Percentiles rank a stretch among this genome's conserved stretches.
phyloP scores from a whole-genome alignment of 2,113 vertebrate genomes.

The Pungitius pungitius region DNA sequence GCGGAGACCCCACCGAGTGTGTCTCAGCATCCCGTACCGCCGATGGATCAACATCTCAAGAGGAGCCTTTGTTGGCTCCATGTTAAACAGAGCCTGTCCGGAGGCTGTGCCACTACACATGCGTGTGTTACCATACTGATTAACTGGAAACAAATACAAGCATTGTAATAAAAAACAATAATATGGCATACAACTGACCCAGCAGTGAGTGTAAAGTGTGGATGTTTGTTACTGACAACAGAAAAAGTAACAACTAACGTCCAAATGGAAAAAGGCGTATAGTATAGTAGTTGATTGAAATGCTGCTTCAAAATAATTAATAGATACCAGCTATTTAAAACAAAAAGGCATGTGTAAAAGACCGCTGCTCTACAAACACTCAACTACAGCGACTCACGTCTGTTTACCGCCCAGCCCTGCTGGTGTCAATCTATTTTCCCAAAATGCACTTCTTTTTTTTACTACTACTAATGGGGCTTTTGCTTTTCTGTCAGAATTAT shows the following conservation, averaged over 20 bases:
- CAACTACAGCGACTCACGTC: slow-evolving; percentile 83
- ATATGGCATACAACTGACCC: slow-evolving; percentile 96
- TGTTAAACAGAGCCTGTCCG: slow-evolving; percentile 80
- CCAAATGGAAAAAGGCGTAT: slow-evolving; percentile 86
- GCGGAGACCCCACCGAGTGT: too few species aligned
- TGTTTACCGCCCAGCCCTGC: slow-evolving; percentile 59
- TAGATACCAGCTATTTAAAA: slow-evolving; percentile 99
- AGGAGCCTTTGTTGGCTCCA: not conserved
- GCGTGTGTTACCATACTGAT: slow-evolving; percentile 83
- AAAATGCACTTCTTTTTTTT: not conserved
- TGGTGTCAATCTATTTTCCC: not conserved
- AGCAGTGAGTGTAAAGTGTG: slow-evolving; percentile 94
- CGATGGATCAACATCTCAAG: slow-evolving; percentile 71
- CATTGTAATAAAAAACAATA: slow-evolving; percentile 68
- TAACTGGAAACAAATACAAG: slow-evolving; percentile 81
- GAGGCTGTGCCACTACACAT: slow-evolving; percentile 82
- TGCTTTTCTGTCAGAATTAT: not conserved
- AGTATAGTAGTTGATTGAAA: slow-evolving; percentile 86
- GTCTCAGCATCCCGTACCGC: slow-evolving; percentile 80
- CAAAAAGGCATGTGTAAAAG: slow-evolving; percentile 38
- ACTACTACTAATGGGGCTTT: not conserved
- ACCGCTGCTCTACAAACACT: too few species aligned
- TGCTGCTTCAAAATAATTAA: slow-evolving; percentile 92
- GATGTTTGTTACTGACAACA: slow-evolving; percentile 90
- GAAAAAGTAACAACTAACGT: slow-evolving; percentile 84